These are phyloP conservation scores for Crocodylus rhombifer DNA, from an alignment of 2,797 vertebrate species.

Conservation along the genomic window DNA sequence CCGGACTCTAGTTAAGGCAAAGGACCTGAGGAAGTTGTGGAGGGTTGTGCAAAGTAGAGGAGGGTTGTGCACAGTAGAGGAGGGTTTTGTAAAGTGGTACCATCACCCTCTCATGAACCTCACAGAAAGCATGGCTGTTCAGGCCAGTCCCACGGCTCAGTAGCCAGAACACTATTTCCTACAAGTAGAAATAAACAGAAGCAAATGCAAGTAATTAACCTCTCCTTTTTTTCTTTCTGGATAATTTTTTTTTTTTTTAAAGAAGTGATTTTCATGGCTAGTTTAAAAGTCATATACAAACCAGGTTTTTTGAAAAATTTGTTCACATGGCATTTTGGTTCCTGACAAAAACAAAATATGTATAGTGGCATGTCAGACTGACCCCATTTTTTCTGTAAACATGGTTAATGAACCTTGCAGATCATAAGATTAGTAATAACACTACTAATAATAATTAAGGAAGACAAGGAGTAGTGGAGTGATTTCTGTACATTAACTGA, in stretches of 20 bases:
- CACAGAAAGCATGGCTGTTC: neutral
- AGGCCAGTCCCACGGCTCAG: neutral
- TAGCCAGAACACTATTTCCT: neutral
- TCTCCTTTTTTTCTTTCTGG: neutral
- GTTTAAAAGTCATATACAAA: accelerated
- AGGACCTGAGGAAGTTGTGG: neutral
- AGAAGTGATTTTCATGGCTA: neutral
- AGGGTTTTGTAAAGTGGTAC: neutral
- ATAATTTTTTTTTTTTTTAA: neutral
- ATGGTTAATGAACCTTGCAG: conserved; percentile 67
- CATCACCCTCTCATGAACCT: neutral
- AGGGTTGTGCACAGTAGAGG: too few relatives aligned
- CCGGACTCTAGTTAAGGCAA: neutral
- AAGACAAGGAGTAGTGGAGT: conserved; percentile 34
- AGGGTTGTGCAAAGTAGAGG: neutral
- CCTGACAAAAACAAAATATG: neutral
- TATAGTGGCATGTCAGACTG: conserved; percentile 33
- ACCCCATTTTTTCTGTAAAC: conserved; percentile 54
- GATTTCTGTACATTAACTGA: neutral
- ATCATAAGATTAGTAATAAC: conserved; percentile 48
- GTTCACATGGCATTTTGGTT: neutral
- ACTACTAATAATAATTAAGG: neutral
- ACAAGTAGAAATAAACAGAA: neutral
- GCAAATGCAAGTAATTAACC: neutral
- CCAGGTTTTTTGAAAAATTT: neutral